These are phyloP conservation scores for Delia radicum DNA, from an alignment of 1,140 invertebrate species.

Conservation along the genomic window DNA sequence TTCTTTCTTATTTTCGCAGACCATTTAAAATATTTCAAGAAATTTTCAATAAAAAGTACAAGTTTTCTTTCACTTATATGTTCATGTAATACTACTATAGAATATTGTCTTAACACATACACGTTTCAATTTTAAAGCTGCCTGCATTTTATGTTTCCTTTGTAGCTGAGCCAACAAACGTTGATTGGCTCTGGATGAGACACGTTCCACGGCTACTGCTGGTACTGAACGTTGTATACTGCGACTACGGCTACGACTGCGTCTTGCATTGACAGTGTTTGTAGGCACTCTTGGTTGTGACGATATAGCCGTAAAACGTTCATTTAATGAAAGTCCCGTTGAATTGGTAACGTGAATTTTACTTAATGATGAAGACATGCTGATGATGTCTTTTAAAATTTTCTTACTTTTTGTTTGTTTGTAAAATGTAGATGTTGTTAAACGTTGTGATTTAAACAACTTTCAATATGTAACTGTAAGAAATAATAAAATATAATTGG, in stretches of 20 bases:
- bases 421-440: not conserved
- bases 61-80: not conserved
- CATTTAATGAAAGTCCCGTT: conserved; percentile 50
- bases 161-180: conserved; percentile 49
- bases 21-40: not conserved
- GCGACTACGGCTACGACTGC: conserved; percentile 28
- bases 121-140: conserved; percentile 53
- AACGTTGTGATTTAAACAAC: not conserved
- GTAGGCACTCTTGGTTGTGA: conserved; percentile 34
- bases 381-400: conserved; percentile 11
- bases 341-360: conserved; percentile 34
- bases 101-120: conserved; percentile 42
- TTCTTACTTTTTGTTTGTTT: not conserved
- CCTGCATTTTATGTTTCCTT: conserved; percentile 47
- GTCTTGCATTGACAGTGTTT: conserved; percentile 25
- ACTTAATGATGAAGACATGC: conserved; percentile 26
- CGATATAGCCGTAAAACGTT: conserved; percentile 45
- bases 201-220: conserved; percentile 13
- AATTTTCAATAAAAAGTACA: conserved; percentile 24
- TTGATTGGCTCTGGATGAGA: conserved; percentile 42
- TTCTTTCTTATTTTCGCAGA: not conserved
- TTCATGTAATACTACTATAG: not conserved
- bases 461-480: not conserved
- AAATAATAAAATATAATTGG: not conserved
- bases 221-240: conserved; percentile 41